phyloP scores from a whole-genome alignment of 2,113 vertebrate genomes.

The Actinemys pallida region DNA sequence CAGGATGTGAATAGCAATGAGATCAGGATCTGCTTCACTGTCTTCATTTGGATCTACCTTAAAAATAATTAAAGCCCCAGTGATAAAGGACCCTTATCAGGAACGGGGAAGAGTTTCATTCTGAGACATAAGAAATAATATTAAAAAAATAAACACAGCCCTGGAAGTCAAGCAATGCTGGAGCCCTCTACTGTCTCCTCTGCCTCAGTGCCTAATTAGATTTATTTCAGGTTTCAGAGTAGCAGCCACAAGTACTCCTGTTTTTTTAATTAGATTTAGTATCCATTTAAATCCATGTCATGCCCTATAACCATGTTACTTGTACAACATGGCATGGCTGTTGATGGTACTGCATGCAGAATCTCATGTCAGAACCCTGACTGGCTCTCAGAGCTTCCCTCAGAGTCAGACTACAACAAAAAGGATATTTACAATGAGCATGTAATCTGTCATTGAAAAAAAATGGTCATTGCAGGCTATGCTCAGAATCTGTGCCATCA shows the following conservation, averaged over 20 bases:
- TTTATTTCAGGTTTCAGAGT: too few relatives aligned
- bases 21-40: not conserved
- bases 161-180: not conserved
- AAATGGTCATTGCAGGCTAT: rapidly evolving
- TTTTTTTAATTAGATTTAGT: not conserved
- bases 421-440: not conserved
- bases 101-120: not conserved
- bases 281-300: not conserved
- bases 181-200: not conserved
- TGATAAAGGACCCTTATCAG: not conserved
- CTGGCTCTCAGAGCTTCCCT: too few relatives aligned
- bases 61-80: not conserved
- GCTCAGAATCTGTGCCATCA: not conserved
- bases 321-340: rapidly evolving
- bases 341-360: rapidly evolving
- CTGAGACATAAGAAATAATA: not conserved
- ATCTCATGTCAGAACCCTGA: not conserved
- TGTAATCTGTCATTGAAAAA: rapidly evolving
- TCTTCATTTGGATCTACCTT: not conserved
- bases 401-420: not conserved
- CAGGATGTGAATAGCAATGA: not conserved
- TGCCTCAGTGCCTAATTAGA: not conserved
- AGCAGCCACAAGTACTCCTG: too few relatives aligned
- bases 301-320: not conserved
- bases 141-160: not conserved